Conservation (phyloP, 2,113 vertebrate genomes). For the Grallaria varia region DNA sequence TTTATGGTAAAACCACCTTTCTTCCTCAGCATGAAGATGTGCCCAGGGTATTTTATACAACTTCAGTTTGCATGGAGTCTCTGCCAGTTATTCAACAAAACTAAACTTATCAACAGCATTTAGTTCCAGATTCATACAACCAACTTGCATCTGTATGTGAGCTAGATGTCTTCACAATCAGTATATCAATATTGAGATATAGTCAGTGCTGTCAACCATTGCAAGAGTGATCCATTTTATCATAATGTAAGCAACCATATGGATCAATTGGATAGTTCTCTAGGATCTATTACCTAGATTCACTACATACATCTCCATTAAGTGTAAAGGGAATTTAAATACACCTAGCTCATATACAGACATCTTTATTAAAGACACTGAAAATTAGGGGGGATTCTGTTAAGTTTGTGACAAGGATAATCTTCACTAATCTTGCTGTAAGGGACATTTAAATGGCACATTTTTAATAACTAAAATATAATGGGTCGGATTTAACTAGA, state of each 20-base stretch:
- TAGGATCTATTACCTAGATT: neutral
- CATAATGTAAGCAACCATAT: neutral
- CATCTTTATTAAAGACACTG: neutral
- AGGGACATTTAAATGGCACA: neutral
- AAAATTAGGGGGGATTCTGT: neutral
- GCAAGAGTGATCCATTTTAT: neutral
- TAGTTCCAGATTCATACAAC: neutral
- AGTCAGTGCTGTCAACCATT: neutral
- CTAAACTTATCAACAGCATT: neutral
- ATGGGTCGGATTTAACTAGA: neutral
- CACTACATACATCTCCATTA: neutral
- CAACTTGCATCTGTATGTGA: neutral
- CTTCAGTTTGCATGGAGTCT: neutral
- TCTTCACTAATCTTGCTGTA: neutral
- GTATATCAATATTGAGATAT: neutral
- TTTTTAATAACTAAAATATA: neutral
- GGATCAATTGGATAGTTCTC: neutral
- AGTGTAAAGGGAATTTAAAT: neutral
- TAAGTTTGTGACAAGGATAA: neutral
- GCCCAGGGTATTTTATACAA: neutral
- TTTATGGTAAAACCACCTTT: neutral
- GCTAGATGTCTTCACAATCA: neutral
- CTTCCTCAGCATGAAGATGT: neutral
- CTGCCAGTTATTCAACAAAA: neutral
- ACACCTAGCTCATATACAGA: neutral